Conservation (phyloP, 2,888 invertebrate species). For the Entomobrya multifasciata region DNA sequence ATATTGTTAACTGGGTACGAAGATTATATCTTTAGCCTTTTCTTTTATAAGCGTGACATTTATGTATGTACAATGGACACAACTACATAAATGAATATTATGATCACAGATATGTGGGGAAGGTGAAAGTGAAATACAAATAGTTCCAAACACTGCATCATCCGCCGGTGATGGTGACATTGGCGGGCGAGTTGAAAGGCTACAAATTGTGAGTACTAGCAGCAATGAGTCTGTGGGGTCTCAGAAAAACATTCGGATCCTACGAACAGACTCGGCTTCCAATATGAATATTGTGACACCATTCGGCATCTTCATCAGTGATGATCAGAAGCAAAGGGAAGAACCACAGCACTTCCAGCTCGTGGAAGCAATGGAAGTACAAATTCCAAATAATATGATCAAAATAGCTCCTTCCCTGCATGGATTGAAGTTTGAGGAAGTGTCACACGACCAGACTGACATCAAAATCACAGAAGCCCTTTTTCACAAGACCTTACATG, state of each 20-base stretch:
- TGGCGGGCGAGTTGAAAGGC: not conserved
- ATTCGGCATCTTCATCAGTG: not conserved
- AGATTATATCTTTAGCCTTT: not conserved
- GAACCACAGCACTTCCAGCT: not conserved
- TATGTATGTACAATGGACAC: no score
- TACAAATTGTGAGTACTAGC: not conserved
- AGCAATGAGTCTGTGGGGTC: not conserved
- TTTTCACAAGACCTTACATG: not conserved
- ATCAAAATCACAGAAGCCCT: not conserved
- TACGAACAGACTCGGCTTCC: not conserved
- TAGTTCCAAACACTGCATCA: not conserved
- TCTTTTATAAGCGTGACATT: not conserved
- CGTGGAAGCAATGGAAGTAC: not conserved
- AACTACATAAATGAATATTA: no score
- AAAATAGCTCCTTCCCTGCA: not conserved
- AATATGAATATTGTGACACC: not conserved
- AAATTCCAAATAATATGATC: not conserved
- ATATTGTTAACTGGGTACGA: constrained; percentile 74
- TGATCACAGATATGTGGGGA: constrained; percentile 29
- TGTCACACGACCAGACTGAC: no score
- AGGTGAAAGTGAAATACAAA: not conserved
- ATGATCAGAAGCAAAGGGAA: no score
- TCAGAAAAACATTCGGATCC: not conserved
- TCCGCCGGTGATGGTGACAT: not conserved
- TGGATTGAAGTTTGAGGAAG: not conserved